Base-by-base conservation (phyloP, 2,888 invertebrate genomes). In the Caenorhabditis virilis region DNA sequence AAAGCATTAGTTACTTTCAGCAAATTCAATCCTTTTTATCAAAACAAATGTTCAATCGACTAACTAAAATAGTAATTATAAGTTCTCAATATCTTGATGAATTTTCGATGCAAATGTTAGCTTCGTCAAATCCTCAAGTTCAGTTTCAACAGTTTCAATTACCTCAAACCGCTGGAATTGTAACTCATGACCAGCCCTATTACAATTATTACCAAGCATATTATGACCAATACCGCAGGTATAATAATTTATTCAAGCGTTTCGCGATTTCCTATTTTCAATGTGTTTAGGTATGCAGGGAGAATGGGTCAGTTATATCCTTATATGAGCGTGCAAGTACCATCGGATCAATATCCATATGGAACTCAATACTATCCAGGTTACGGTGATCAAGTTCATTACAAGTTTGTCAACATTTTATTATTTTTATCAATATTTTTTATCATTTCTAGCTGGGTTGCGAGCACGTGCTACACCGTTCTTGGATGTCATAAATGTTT, bases 201-300 rank as follows among this genome's bases (percentile, higher is more conserved):
- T 61, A 66, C 36, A 57, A 60, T 35, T 66, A 66, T 43, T 66
- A 66, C 45, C 45, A 36, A 16, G 50, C 53, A 0, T 66, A 66
- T 57, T 66, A 66, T 50, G 66, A 66, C 27, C 51, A 49, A 15
- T 66, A 66, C 33, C 39, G 54, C 33, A 47, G 63, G 63, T 63
- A 23, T 15, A 2, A 7, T 4, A 30, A 18, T 27, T 30, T n/a
- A n/a, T n/a, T n/a, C n/a, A n/a, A n/a, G n/a, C n/a, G n/a, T n/a
- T n/a, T n/a, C n/a, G n/a, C n/a, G n/a, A n/a, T n/a, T n/a, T n/a
- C n/a, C n/a, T n/a, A n/a, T n/a, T n/a, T n/a, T n/a, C n/a, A 30
- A 30, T 6, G 30, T 45, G 41, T 50, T 20, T 20, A 62, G 66
- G 38, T 66, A 66, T 30, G 52, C 66, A 3, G 22, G 22, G 15